These are phyloP conservation scores for Pyrgilauda ruficollis DNA, from an alignment of 2,113 vertebrate genomes.

Conservation along the genomic window DNA sequence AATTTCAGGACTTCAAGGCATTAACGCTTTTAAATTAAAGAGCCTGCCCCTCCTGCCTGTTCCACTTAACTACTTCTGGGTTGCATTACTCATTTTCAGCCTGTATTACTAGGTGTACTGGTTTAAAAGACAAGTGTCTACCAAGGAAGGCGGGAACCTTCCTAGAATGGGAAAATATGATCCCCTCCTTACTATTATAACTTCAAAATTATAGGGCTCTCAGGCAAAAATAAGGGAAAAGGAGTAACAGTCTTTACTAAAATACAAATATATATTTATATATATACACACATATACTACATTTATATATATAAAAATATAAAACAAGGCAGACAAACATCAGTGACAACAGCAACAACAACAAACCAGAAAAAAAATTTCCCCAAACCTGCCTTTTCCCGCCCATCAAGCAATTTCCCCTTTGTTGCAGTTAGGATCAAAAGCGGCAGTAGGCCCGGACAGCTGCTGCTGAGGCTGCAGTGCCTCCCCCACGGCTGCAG, in stretches of 20 bases:
- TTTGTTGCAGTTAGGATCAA: not conserved
- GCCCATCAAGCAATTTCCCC: accelerated
- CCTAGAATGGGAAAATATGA: not conserved
- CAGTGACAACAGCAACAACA: not conserved
- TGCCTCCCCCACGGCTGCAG: not conserved
- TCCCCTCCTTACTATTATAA: not conserved
- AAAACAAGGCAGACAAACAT: not conserved
- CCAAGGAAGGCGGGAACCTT: not conserved
- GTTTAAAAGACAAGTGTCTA: not conserved
- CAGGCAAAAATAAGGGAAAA: not conserved
- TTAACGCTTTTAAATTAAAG: not conserved
- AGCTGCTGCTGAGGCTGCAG: not conserved
- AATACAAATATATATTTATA: not conserved
- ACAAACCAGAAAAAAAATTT: not conserved
- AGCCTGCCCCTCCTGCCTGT: not conserved
- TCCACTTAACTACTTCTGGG: not conserved
- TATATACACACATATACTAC: not conserved
- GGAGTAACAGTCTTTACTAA: not conserved
- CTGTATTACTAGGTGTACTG: not conserved
- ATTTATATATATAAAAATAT: no score
- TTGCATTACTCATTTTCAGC: not conserved
- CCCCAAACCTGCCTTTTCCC: not conserved
- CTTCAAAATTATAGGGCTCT: not conserved
- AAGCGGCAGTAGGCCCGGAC: not conserved
- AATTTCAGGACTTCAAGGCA: not conserved